phyloP scores from a whole-genome alignment of 1,140 invertebrate species.

The Tetragnatha versicolor region DNA sequence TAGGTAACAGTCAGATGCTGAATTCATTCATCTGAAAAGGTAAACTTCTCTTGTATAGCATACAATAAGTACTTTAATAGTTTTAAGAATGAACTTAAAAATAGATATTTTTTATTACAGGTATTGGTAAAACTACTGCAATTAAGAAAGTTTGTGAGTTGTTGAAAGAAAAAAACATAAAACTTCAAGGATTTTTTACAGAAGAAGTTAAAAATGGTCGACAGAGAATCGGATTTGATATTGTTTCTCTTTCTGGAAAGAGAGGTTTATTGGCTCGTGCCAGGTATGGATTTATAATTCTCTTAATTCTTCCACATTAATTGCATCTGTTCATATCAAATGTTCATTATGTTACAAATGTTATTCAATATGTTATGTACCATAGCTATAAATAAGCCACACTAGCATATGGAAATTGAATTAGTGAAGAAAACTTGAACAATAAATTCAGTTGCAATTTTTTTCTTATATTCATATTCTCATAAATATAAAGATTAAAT shows the following conservation, averaged over 20 bases:
- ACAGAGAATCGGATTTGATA: conserved; percentile 70
- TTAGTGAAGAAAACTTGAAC: too few species aligned
- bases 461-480: too few species aligned
- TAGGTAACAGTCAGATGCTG: background rate
- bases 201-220: conserved; percentile 69
- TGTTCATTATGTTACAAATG: background rate
- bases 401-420: too few species aligned
- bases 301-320: background rate
- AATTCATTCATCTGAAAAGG: too few species aligned
- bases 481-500: too few species aligned
- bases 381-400: too few species aligned
- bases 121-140: conserved; percentile 73
- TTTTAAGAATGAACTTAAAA: too few species aligned
- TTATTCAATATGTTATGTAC: background rate
- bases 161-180: conserved; percentile 62
- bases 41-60: too few species aligned
- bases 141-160: conserved; percentile 66
- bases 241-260: conserved; percentile 67
- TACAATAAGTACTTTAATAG: too few species aligned
- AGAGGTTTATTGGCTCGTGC: conserved; percentile 67
- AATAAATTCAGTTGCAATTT: too few species aligned
- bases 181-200: conserved; percentile 71
- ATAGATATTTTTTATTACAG: conserved; percentile 57
- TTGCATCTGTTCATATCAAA: background rate
- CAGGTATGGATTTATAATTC: conserved; percentile 60